These are phyloP conservation scores for Nemurella pictetii DNA, from an alignment of 2,888 invertebrate species.

Conservation along the genomic window DNA sequence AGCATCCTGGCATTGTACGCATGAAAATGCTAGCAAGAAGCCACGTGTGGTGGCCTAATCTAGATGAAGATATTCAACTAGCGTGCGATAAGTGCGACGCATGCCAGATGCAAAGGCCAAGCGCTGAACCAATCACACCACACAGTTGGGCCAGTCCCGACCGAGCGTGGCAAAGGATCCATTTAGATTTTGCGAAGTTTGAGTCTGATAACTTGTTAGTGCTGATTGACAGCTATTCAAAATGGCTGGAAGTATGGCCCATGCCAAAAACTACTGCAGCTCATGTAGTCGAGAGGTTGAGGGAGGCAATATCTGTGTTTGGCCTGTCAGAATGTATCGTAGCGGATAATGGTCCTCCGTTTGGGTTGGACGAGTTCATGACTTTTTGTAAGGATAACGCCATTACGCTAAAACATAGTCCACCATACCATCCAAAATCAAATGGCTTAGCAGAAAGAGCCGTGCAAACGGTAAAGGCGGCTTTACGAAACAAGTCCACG, in stretches of 20 bases:
- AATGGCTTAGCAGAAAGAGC: slow-evolving; percentile 29
- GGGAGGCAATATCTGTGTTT: slow-evolving; percentile 4
- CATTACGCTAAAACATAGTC: slow-evolving; percentile 3
- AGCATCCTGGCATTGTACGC: slow-evolving; percentile 7
- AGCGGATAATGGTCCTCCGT: slow-evolving; percentile 32
- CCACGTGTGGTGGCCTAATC: not conserved
- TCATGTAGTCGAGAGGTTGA: slow-evolving; percentile 3
- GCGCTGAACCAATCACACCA: slow-evolving; percentile 32
- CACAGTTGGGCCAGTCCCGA: slow-evolving; percentile 18
- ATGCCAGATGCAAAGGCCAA: not conserved
- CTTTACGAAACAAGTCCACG: too few relatives aligned
- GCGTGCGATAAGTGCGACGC: not conserved
- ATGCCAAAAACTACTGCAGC: slow-evolving; percentile 8
- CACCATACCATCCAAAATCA: slow-evolving; percentile 26
- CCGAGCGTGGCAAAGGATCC: not conserved
- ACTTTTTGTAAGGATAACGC: slow-evolving; percentile 10
- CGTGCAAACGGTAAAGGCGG: not conserved
- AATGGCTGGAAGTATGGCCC: slow-evolving; percentile 29
- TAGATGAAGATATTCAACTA: not conserved
- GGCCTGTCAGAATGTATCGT: slow-evolving; percentile 28
- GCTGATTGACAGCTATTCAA: slow-evolving; percentile 21
- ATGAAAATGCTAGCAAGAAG: too few relatives aligned
- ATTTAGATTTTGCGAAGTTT: slow-evolving; percentile 32
- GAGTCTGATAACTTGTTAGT: slow-evolving; percentile 4
- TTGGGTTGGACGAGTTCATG: slow-evolving; percentile 21